These are phyloP conservation scores for Leptodactylus fuscus DNA, from an alignment of 2,113 vertebrate genomes.

Conservation along the genomic window DNA sequence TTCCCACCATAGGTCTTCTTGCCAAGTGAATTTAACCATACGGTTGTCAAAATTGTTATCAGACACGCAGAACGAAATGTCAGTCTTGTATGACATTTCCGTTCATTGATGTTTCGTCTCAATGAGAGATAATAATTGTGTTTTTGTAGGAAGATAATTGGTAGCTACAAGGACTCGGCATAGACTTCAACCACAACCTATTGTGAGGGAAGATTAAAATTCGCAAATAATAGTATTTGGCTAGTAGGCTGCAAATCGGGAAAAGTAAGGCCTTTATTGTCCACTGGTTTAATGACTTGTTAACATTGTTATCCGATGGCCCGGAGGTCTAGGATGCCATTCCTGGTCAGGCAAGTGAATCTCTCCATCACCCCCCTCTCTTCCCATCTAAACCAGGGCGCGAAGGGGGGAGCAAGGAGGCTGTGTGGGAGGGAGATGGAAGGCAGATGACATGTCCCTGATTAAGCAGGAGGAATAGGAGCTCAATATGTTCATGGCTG, in stretches of 20 bases:
- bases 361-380: not conserved
- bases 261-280: not conserved
- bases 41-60: not conserved
- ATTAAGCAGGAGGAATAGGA: slow-evolving; percentile 51
- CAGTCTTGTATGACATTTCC: not conserved
- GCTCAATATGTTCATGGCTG: slow-evolving; percentile 58
- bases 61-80: not conserved
- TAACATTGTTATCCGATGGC: slow-evolving; percentile 41
- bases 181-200: not conserved
- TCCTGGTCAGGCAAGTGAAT: slow-evolving; percentile 12
- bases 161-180: not conserved
- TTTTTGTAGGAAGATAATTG: not conserved
- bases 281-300: slow-evolving; percentile 43
- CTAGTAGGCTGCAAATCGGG: not conserved
- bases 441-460: slow-evolving; percentile 57
- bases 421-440: slow-evolving; percentile 44
- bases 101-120: not conserved
- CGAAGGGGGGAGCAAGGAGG: slow-evolving; percentile 17
- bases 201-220: not conserved
- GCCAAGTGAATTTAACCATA: not conserved
- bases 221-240: not conserved
- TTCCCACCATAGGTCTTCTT: too few relatives aligned
- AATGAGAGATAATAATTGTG: not conserved
- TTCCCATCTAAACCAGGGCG: slow-evolving; percentile 22
- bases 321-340: slow-evolving; percentile 39